Evolutionary conservation across 64 coral and sea anemone species (phyloP), one percentile per base, ranked within the genome.

Genomic region (Stichodactyla helianthus): DNA sequence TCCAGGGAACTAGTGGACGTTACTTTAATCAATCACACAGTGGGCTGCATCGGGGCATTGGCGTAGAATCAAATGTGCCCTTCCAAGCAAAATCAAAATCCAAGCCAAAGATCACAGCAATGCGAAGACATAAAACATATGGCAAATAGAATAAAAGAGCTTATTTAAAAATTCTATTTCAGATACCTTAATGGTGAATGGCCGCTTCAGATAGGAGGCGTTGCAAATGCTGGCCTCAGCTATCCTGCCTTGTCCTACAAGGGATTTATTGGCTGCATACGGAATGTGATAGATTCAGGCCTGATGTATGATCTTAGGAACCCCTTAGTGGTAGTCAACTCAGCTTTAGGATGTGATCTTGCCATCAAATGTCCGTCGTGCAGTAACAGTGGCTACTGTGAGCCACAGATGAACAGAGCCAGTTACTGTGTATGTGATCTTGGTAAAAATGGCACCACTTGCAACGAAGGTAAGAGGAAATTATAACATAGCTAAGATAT

Each of bases 181-280:
- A 97, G 95, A 62, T 93, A 91, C 77, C 83, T 98, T 15, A 98
- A 98, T 83, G 90, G 86, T 17, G 77, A 83, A 51, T 88, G 95
- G 54, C 83, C 89, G 44, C 89, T 98, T 35, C 95, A 98, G 79
- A 84, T 98, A 51, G 95, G 95, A 89, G 95, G 95, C 5, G 89
- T 93, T 0, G 87, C 91, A 28, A 93, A 93, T 8, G 79, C 87
- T 1, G 54, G 80, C 25, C 86, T 90, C 23, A 14, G 60, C 0
- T 93, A 93, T 79, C 94, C 94, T 22, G 62, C 88, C 25, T 85
- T 96, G 0, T 88, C 87, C 16, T 98, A 89, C 56, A 87, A 61
- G 7, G 86, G 92, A 13, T 98, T 98, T 22, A 83, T 79, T 55
- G 95, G 95, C 7, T 98, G 95, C 54, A 94, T 98, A 91, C 83